These are phyloP conservation scores for Perdita meconis DNA, from an alignment of 2,888 invertebrate genomes.

Conservation along the genomic window DNA sequence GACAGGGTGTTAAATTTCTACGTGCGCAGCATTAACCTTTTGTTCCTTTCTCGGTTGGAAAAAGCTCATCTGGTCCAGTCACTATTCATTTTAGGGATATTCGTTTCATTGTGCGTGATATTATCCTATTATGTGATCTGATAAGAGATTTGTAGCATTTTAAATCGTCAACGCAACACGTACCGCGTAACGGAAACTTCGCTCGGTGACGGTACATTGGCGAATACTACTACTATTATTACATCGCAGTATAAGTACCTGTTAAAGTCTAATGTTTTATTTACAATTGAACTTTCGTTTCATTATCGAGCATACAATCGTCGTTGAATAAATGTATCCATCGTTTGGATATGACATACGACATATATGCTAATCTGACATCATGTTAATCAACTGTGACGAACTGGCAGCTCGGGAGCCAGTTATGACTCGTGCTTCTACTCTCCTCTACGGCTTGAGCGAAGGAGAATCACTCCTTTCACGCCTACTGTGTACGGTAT, in stretches of 20 bases:
- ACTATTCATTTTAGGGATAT: constrained; percentile 29
- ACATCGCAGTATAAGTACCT: constrained; percentile 57
- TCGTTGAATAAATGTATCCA: constrained; percentile 60
- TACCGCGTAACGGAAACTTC: constrained; percentile 17
- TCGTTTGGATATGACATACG: constrained; percentile 60
- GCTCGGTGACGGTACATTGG: constrained; percentile 16
- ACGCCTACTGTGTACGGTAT: too few species aligned
- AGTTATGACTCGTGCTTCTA: too few species aligned
- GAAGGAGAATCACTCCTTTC: too few species aligned
- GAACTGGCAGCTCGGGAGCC: too few species aligned
- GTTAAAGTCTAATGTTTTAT: constrained; percentile 68
- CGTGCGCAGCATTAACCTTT: constrained; percentile 39
- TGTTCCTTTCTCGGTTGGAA: constrained; percentile 38
- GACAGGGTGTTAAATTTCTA: constrained; percentile 65
- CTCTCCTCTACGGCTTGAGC: too few species aligned
- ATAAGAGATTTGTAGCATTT: constrained; percentile 40
- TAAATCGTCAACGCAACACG: not conserved
- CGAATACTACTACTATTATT: constrained; percentile 36
- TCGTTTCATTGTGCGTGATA: constrained; percentile 41
- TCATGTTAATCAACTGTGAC: too few species aligned
- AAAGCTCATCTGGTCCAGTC: constrained; percentile 32
- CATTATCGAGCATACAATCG: constrained; percentile 75
- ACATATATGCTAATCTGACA: too few species aligned
- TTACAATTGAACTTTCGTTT: constrained; percentile 68
- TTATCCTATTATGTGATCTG: constrained; percentile 47